These are phyloP conservation scores for Numenius phaeopus DNA, from an alignment of 2,797 vertebrate species.

Conservation along the genomic window DNA sequence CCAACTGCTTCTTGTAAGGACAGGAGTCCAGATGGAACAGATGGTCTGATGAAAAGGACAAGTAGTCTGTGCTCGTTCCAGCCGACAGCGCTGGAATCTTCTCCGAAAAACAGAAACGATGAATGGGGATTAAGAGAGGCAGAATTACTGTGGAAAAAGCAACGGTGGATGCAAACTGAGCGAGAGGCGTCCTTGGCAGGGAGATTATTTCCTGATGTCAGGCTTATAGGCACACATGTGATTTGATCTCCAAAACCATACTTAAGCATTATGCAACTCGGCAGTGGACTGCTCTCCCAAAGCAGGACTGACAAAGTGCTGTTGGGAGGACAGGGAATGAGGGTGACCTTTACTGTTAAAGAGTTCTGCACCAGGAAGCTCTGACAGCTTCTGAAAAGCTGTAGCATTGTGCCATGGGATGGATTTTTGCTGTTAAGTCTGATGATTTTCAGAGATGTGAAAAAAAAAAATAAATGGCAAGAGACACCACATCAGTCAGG, in stretches of 20 bases:
- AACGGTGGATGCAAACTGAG: not conserved
- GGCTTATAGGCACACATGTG: not conserved
- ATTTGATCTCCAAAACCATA: not conserved
- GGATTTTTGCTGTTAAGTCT: not conserved
- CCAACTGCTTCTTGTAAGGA: conserved; percentile 41
- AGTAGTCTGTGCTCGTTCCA: conserved; percentile 14
- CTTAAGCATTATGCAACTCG: not conserved
- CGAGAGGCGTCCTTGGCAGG: not conserved
- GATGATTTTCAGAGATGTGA: not conserved
- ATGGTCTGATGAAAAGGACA: conserved; percentile 56
- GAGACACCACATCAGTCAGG: not conserved
- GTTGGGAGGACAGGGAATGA: not conserved
- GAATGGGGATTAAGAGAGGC: conserved; percentile 35
- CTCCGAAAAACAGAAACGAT: not conserved
- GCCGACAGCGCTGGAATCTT: not conserved
- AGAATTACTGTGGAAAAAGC: not conserved
- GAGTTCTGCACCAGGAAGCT: not conserved
- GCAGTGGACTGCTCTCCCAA: not conserved
- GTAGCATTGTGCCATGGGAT: not conserved
- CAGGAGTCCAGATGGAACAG: conserved; percentile 55
- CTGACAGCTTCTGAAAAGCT: not conserved
- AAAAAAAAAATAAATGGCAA: not conserved
- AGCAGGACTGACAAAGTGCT: not conserved
- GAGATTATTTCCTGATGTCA: conserved; percentile 39
- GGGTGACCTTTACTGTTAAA: not conserved